These are phyloP conservation scores for Condylura cristata DNA, from an alignment of 2,113 vertebrate species.

Conservation along the genomic window DNA sequence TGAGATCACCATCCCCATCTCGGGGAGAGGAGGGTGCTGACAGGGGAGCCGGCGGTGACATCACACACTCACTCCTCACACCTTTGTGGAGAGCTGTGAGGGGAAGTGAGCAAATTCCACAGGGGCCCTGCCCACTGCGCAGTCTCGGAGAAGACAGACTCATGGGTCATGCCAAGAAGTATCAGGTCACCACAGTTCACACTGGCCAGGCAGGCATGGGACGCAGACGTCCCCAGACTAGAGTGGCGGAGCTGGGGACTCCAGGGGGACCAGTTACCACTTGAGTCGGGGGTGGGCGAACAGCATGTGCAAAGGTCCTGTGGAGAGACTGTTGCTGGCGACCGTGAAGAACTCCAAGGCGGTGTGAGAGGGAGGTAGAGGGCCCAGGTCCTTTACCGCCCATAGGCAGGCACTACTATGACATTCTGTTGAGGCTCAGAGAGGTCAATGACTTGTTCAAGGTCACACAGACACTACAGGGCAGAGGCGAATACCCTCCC, in stretches of 20 bases:
- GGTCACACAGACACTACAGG: neutral
- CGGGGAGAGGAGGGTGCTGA: neutral
- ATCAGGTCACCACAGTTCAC: neutral
- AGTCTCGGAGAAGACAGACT: neutral
- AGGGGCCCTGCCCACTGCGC: rapidly evolving
- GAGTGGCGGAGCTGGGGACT: neutral
- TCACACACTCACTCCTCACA: neutral
- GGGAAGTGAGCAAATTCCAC: neutral
- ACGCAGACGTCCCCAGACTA: neutral
- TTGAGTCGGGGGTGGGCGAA: neutral
- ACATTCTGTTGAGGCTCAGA: neutral
- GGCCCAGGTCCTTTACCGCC: neutral
- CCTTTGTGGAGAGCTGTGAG: neutral
- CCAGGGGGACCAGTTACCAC: neutral
- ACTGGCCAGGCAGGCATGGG: neutral
- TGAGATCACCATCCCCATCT: neutral
- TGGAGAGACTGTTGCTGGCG: neutral
- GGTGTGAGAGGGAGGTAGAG: neutral
- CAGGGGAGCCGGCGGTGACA: neutral
- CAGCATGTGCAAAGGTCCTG: neutral
- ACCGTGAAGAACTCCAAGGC: neutral
- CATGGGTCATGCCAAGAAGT: no score
- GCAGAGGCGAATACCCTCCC: neutral
- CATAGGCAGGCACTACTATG: neutral
- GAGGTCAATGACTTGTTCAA: neutral